Base-by-base conservation (phyloP, 2,888 invertebrate species). In the Pseudeuparius sepicola region DNA sequence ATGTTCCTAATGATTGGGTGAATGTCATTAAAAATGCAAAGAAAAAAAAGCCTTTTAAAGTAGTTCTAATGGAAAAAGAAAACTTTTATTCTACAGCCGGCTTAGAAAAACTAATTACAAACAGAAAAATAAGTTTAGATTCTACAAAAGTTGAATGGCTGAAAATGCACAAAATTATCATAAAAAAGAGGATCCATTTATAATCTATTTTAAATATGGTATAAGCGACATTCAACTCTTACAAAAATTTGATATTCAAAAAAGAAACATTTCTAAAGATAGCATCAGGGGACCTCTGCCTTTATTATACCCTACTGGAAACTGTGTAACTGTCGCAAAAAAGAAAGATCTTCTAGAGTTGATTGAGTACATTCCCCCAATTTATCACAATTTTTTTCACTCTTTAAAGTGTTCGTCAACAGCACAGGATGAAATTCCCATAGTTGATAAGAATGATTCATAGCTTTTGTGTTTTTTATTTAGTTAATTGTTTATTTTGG, bases 21-120 rank as follows among this genome's bases (percentile, higher is more conserved):
- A 24, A 37, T 23, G 45, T 49, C 34, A 47, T 48, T 24, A 40
- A 40, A 25, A 38, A 38, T 24, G 34, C 41, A 18, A 39, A 37
- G 27, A 39, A 45, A 24, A 36, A 38, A n/a, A n/a, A n/a, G n/a
- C n/a, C 20, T 20, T 7, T 20, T 20, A 20, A 20, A 20, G 20
- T 20, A 7, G 20, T n/a, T 20, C 20, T 20, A 20, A 20, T 20
- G 20, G 20, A 20, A 20, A 20, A 20, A 20, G 20, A 20, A 20
- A 20, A 20, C 20, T 20, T 20, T 20, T 20, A 20, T 20, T 20
- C 20, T 20, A 6, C 20, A 20, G 20, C n/a, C n/a, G 20, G n/a
- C n/a, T 20, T 20, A 20, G 7, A 20, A 20, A 20, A 20, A 20
- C 20, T 20, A 20, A 20, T 6, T 20, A 7, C 20, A 6, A 20